Conservation (phyloP, 1,140 invertebrate genomes). For the Diorhabda sublineata region DNA sequence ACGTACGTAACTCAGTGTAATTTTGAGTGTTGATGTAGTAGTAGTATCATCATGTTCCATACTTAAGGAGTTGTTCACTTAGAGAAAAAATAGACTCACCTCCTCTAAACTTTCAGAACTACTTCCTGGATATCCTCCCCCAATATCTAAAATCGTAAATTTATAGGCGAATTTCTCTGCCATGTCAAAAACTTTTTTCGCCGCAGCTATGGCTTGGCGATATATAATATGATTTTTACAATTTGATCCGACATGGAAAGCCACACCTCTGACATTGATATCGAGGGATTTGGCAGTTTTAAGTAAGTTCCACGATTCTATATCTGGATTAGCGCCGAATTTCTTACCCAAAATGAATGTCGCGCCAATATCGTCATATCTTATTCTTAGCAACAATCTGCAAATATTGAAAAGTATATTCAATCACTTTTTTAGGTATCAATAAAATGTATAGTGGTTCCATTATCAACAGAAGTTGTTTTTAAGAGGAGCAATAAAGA, state of each 20-base stretch:
- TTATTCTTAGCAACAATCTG: conserved; percentile 85
- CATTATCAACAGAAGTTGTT: no score
- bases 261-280: conserved; percentile 76
- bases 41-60: no score
- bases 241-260: conserved; percentile 87
- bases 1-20: no score
- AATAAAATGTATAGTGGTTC: no score
- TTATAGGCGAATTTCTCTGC: conserved; percentile 63
- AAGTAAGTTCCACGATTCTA: conserved; percentile 74
- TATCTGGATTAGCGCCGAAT: conserved; percentile 83
- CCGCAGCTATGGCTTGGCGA: conserved; percentile 64
- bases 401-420: conserved; percentile 14
- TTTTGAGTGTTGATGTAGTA: no score
- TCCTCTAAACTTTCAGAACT: conserved; percentile 19
- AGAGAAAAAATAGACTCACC: neutral
- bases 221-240: conserved; percentile 73
- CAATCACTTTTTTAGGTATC: no score
- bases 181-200: conserved; percentile 65
- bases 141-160: conserved; percentile 74
- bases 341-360: conserved; percentile 91
- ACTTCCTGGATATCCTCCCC: conserved; percentile 81
- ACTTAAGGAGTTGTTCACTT: no score
- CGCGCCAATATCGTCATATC: conserved; percentile 80
- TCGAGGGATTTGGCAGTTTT: conserved; percentile 65
- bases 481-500: no score